Evolutionary conservation across 2,113 vertebrate genomes (phyloP).

Genomic region (Brachyhypopomus gauderio): DNA sequence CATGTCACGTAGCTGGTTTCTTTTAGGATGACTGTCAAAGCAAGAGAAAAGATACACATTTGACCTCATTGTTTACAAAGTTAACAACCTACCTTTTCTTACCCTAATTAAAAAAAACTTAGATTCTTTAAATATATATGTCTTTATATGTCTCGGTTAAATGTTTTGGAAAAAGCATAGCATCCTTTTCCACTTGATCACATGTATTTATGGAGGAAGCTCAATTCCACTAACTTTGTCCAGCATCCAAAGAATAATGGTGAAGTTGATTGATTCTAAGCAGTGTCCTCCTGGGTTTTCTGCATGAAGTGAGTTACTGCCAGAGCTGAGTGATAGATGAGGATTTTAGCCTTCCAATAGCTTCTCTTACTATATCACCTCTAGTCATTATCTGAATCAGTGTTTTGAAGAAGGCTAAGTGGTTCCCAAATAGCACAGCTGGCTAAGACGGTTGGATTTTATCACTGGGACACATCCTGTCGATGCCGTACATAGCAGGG

Average conservation of each 20-base stretch:
- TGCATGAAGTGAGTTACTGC: neutral
- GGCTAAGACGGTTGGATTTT: too few relatives aligned
- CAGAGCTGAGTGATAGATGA: slow-evolving; percentile 9
- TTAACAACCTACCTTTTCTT: too few relatives aligned
- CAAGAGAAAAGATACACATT: too few relatives aligned
- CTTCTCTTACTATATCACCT: neutral
- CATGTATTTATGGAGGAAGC: neutral
- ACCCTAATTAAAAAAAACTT: too few relatives aligned
- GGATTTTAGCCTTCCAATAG: neutral
- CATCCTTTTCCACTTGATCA: neutral
- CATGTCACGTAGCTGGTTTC: neutral
- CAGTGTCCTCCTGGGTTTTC: too few relatives aligned
- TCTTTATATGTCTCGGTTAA: too few relatives aligned
- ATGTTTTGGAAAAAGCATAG: neutral
- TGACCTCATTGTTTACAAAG: too few relatives aligned
- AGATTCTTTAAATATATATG: too few relatives aligned
- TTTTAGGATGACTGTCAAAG: neutral
- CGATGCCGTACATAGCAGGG: too few relatives aligned
- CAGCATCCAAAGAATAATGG: neutral
- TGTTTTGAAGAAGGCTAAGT: too few relatives aligned
- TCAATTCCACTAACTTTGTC: neutral
- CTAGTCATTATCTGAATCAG: neutral
- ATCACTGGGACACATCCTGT: too few relatives aligned
- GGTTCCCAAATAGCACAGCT: too few relatives aligned
- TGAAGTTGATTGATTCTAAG: neutral